Base-by-base conservation (phyloP, 2,888 invertebrate genomes). In the Cistogaster globosa region DNA sequence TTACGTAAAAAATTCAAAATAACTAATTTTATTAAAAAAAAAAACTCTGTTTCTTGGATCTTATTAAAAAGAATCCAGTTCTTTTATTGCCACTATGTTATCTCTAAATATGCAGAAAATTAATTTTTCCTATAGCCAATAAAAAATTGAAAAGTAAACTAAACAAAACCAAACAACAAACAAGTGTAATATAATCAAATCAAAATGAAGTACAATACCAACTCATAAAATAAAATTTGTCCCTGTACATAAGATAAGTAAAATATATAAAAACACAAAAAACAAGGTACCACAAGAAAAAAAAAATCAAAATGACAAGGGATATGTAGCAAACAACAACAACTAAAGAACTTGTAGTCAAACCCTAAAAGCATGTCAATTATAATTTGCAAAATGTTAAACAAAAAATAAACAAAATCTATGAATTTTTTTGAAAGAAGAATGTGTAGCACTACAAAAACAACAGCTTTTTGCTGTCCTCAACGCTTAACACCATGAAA, bases 361-460 rank as follows among this genome's bases (percentile, higher is more conserved):
- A 83, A 83, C 85, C 72, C 83, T 87, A 83, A 86, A 87, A 87
- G 87, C 87, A 87, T 87, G 87, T 86, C 87, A 87, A 87, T 87
- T 85, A 83, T 83, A 86, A 87, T 86, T 87, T 87, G 65, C 67
- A 55, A 85, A 85, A 80, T 72, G 76, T 72, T 84, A 60, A 67
- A 32, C 11, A 36, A 42, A 83, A 65, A 60, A 68, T 45, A 48
- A 72, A 22, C 53, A 74, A 63, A 63, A 62, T 75, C 26, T 53
- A 74, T 67, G 67, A 62, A 53, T 72, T 65, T 48, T 32, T 14
- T 18, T 22, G 9, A 12, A 57, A 7, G 16, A 62, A 42, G 42
- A 79, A 57, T 55, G 8, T 8, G n/a, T 42, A 6, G 11, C 12
- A 42, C 12, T 12, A 14, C 42, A 67, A n/a, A n/a, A n/a, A 22